phyloP scores from a whole-genome alignment of 1,140 invertebrate genomes.

The Charaxes varanes region DNA sequence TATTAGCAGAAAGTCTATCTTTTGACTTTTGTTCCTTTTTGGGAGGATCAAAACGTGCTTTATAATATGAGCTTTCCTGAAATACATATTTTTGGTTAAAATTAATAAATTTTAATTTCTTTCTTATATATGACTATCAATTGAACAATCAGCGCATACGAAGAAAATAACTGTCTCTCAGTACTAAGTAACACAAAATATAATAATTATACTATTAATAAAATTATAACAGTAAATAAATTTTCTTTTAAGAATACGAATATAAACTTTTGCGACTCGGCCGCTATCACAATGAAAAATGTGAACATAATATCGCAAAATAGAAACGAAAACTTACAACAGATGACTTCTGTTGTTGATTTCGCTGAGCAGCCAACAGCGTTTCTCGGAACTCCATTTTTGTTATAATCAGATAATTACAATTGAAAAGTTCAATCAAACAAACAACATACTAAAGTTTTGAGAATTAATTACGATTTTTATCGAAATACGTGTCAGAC shows the following conservation, averaged over 20 bases:
- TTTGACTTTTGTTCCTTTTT: slow-evolving; percentile 84
- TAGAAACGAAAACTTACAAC: slow-evolving; percentile 56
- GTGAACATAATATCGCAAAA: slow-evolving; percentile 29
- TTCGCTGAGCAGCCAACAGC: slow-evolving; percentile 61
- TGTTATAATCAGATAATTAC: slow-evolving; percentile 12
- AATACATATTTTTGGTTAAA: slow-evolving; percentile 15
- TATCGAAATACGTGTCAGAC: slow-evolving; percentile 65
- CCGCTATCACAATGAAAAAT: no score
- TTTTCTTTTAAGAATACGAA: no score
- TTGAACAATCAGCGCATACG: no score
- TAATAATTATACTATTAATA: no score
- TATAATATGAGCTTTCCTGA: slow-evolving; percentile 76
- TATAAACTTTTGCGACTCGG: slow-evolving; percentile 10
- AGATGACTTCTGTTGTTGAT: slow-evolving; percentile 72
- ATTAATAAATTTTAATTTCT: background rate
- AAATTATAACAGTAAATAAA: no score
- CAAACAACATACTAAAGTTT: slow-evolving; percentile 38
- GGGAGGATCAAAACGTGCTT: slow-evolving; percentile 85
- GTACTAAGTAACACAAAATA: no score
- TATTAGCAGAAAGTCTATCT: slow-evolving; percentile 81
- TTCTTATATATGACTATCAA: no score
- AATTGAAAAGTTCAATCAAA: slow-evolving; percentile 18
- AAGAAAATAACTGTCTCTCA: no score
- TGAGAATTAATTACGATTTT: slow-evolving; percentile 56
- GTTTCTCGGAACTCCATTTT: slow-evolving; percentile 69